These are phyloP conservation scores for Lophotis ruficrista DNA, from an alignment of 2,113 vertebrate genomes.

Conservation along the genomic window DNA sequence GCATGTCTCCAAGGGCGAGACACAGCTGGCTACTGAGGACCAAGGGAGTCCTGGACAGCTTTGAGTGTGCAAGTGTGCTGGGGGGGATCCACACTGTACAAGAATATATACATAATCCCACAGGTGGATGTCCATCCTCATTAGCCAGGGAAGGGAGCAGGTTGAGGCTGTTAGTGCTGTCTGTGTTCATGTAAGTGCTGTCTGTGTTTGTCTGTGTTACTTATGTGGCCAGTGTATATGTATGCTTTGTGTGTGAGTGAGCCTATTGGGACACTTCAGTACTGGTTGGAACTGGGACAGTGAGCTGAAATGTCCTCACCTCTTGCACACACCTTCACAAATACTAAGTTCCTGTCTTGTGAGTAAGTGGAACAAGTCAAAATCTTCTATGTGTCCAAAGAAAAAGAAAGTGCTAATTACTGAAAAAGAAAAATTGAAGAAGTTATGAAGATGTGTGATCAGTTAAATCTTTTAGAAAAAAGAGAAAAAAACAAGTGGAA, in stretches of 20 bases:
- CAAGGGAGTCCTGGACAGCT: background rate
- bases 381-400: background rate
- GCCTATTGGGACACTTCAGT: background rate
- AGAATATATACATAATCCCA: background rate
- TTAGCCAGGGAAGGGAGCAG: background rate
- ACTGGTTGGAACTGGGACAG: background rate
- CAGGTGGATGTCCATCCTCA: background rate
- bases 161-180: too few species aligned
- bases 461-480: background rate
- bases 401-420: background rate
- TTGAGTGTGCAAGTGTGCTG: background rate
- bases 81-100: too few species aligned
- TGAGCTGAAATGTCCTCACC: rapidly evolving
- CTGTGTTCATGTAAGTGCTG: background rate
- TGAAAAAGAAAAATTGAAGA: background rate
- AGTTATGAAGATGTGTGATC: background rate
- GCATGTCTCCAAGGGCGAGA: background rate
- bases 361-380: background rate
- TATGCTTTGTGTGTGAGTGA: background rate
- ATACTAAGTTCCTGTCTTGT: background rate
- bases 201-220: background rate
- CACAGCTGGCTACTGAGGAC: background rate
- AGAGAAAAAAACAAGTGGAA: background rate
- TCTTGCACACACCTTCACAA: background rate
- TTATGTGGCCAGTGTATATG: background rate